Base-by-base conservation (phyloP, 1,140 invertebrate genomes). In the Antheraea mylitta region DNA sequence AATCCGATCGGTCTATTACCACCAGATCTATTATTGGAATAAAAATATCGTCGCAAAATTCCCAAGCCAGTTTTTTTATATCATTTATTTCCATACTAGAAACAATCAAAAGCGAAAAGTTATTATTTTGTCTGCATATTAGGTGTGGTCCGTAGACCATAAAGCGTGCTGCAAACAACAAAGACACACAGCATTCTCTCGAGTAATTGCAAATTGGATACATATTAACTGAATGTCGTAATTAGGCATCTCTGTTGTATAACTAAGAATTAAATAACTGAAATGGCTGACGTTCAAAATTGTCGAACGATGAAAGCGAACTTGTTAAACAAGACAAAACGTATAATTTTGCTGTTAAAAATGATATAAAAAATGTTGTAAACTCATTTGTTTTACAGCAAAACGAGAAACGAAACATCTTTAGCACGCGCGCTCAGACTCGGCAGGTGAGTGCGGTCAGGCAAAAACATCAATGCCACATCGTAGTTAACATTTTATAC, bases 291-390 rank as follows among this genome's bases (percentile, higher is more conserved):
- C 45, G 45, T 53, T 53, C 16, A 16, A 53, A 53, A 53, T n/a
- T 16, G 45, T 53, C 16, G 45, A 16, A 53, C 45, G 45, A 53
- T 53, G 45, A 53, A 53, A 53, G 45, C 45, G 45, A 53, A 53
- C 45, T 53, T n/a, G 45, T 53, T 53, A 53, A 53, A 53, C 45
- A 53, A 53, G 45, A 13, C 45, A 53, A 53, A 53, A 53, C 45
- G 45, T 53, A 53, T 53, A 53, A 53, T 53, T 53, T 53, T 53
- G 45, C 45, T 53, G 45, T 53, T 16, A 53, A 53, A 53, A 53
- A 53, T 53, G 16, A n/a, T 53, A 53, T 53, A 53, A 16, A 53
- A 53, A 16, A 53, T 53, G 16, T 53, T 53, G 45, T 53, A 53
- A 53, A 53, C 45, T 53, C 45, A 53, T 53, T 53, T 53, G 45